Percentiles rank a stretch among this genome's conserved stretches.
Conservation (phyloP, 2,113 vertebrate genomes). For the Felis catus region F.catus_Fca126_mat1.0 CM031423.1:38688501-38689000, state of each 20-base stretch:
- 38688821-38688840: background rate
- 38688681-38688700: too few species aligned
- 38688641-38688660: background rate
- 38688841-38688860: background rate
- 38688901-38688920: background rate
- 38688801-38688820: background rate
- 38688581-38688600: background rate
- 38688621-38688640: background rate
- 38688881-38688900: background rate
- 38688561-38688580: background rate
- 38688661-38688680: background rate
- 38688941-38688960: background rate
- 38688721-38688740: background rate
- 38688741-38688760: fast-evolving
- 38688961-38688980: background rate
- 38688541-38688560: background rate
- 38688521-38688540: background rate
- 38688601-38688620: background rate
- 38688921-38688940: background rate
- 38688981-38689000: background rate
- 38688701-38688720: fast-evolving
- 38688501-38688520: background rate
- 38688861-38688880: background rate
- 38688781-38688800: background rate
- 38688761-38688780: background rate